These are phyloP conservation scores for Ormyrus pomaceus DNA, from an alignment of 2,888 invertebrate species.

Conservation along the genomic window DNA sequence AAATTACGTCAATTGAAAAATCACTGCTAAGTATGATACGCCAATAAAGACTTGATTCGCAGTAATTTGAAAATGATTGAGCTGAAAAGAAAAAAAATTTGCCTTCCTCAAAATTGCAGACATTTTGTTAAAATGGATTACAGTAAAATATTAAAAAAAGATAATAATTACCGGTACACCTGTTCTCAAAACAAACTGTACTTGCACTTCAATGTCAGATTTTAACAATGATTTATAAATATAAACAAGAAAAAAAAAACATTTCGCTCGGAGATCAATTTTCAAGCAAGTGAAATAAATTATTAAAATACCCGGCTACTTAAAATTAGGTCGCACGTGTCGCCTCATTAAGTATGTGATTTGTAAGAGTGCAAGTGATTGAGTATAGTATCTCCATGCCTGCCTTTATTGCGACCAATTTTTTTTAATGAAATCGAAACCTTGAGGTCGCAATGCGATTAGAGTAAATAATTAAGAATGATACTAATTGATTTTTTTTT, in stretches of 20 bases:
- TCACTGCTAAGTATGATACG: too few species aligned
- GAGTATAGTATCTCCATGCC: neutral
- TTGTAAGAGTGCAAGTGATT: neutral
- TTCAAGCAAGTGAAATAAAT: neutral
- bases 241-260: neutral
- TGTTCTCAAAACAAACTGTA: too few species aligned
- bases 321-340: conserved; percentile 2
- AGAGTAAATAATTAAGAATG: conserved; percentile 8
- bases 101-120: too few species aligned
- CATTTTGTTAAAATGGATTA: too few species aligned
- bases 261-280: neutral
- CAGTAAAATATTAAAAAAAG: too few species aligned
- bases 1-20: too few species aligned
- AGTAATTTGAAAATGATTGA: too few species aligned
- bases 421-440: conserved; percentile 9
- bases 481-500: conserved; percentile 18
- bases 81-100: too few species aligned
- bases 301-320: neutral
- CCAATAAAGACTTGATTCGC: too few species aligned
- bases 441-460: conserved; percentile 15
- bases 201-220: neutral
- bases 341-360: conserved; percentile 3
- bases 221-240: neutral
- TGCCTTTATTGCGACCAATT: neutral
- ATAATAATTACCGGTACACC: too few species aligned